These are phyloP conservation scores for Chelon auratus DNA, from an alignment of 2,797 vertebrate species.

Conservation along the genomic window DNA sequence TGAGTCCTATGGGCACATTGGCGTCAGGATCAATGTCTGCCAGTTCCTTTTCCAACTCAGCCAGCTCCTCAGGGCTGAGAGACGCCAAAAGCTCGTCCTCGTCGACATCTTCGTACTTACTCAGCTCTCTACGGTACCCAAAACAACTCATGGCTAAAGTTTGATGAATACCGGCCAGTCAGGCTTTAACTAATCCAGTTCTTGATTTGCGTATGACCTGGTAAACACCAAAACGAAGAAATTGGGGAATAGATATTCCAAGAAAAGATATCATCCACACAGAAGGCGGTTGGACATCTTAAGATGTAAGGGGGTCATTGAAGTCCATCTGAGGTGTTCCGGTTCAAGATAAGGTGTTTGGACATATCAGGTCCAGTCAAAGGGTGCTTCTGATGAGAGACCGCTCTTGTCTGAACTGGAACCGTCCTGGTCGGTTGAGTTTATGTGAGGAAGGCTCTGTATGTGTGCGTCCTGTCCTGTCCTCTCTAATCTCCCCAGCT, in stretches of 20 bases:
- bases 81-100: slow-evolving; percentile 97
- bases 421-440: slow-evolving; percentile 32
- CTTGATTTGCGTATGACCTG: not conserved
- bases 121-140: slow-evolving; percentile 94
- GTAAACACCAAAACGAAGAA: not conserved
- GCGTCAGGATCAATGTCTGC: slow-evolving; percentile 92
- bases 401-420: slow-evolving; percentile 49
- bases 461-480: slow-evolving; percentile 38
- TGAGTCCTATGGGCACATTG: slow-evolving; percentile 91
- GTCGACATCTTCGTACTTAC: slow-evolving; percentile 97
- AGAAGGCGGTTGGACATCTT: slow-evolving; percentile 14
- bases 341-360: not conserved
- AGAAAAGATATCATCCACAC: slow-evolving; percentile 22
- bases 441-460: slow-evolving; percentile 23
- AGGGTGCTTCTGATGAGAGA: slow-evolving; percentile 19
- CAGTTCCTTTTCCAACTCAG: slow-evolving; percentile 94
- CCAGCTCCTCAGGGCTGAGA: slow-evolving; percentile 93
- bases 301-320: slow-evolving; percentile 14
- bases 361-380: slow-evolving; percentile 9
- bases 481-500: slow-evolving; percentile 86
- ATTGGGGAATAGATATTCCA: slow-evolving; percentile 12
- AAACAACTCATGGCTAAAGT: slow-evolving; percentile 90
- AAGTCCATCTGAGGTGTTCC: slow-evolving; percentile 23
- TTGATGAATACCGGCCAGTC: not conserved
- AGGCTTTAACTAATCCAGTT: slow-evolving; percentile 10